Evolutionary conservation across 92 coral and sea anemone species (phyloP).

Genomic region (Parazoanthus swiftii): DNA sequence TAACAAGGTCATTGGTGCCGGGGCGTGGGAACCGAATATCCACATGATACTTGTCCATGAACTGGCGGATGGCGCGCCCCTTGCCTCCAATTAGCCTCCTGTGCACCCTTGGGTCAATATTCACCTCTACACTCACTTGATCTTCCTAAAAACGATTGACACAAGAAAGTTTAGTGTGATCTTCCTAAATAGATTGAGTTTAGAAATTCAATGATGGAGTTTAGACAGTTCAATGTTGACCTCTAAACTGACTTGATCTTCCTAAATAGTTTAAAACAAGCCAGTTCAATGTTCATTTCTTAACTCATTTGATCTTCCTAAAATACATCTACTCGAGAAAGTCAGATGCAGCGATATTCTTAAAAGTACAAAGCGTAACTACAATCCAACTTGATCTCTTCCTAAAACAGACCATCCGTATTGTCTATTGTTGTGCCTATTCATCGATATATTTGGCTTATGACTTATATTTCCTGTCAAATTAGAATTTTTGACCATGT

Average conservation of each 20-base stretch:
- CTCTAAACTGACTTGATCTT: constrained; percentile 86
- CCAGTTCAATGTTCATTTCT: constrained; percentile 35
- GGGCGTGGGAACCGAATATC: constrained; percentile 97
- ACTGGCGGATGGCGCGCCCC: constrained; percentile 88
- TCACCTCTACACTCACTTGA: constrained; percentile 82
- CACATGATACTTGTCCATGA: constrained; percentile 91
- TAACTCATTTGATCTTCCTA: constrained; percentile 93
- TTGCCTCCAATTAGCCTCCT: constrained; percentile 93
- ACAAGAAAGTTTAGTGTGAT: constrained; percentile 36
- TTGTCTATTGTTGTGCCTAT: too few relatives aligned
- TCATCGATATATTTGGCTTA: too few relatives aligned
- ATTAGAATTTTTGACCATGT: too few relatives aligned
- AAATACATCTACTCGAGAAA: not conserved
- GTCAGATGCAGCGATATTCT: too few relatives aligned
- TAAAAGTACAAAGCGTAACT: too few relatives aligned
- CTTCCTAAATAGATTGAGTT: constrained; percentile 58
- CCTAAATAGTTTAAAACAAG: constrained; percentile 49
- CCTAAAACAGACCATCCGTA: too few relatives aligned
- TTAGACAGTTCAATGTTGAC: constrained; percentile 60
- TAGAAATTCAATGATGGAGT: not conserved
- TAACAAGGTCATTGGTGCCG: constrained; percentile 85
- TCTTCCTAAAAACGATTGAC: constrained; percentile 67
- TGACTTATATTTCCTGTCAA: too few relatives aligned
- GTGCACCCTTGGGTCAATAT: constrained; percentile 95
- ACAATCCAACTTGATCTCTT: too few relatives aligned